Evolutionary conservation across 2,888 invertebrate species (phyloP), one percentile per base, ranked within the genome.

Genomic region (Prosapia bicincta): DNA sequence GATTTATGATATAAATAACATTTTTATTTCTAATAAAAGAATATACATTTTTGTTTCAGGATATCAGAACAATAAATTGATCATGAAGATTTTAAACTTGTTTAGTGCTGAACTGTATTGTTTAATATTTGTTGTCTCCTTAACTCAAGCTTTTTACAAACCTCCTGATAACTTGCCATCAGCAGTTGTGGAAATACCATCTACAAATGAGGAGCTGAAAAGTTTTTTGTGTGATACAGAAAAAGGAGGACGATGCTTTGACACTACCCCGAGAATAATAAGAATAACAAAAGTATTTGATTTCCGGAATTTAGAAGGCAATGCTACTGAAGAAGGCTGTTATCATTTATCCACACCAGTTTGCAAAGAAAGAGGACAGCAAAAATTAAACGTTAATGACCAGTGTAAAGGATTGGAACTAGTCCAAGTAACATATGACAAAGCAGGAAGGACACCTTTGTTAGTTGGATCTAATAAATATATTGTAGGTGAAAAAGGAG

Each of bases 381-480:
- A 6, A 25, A 70, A 70, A 70, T 38, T 70, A 23, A 70, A 70
- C 25, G n/a, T 70, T 13, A 32, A 10, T 10, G 23, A 70, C 23
- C 70, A 70, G 23, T 70, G 70, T 23, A 70, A 32, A 9, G 70
- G 70, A 3, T 38, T 70, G 24, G 25, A 20, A 32, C 23, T 38
- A 32, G 38, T 38, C 13, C 3, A 68, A 23, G 69, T 74, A 26
- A 68, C 68, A 9, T 38, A 65, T 13, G 38, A 32, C 26, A 26
- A 20, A 10, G 66, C 74, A 15, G 74, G 74, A 25, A 23, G 26
- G 7, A 7, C 7, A 3, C 67, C 67, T 25, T 43, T 74, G 25
- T 25, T 26, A n/a, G 74, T 74, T 15, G 74, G 74, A 23, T 69
- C 68, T 23, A 69, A 69, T 43, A 74, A 74, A 54, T 28, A 43